Conservation (phyloP, 2,888 invertebrate genomes). For the Sacculina carcini region DNA sequence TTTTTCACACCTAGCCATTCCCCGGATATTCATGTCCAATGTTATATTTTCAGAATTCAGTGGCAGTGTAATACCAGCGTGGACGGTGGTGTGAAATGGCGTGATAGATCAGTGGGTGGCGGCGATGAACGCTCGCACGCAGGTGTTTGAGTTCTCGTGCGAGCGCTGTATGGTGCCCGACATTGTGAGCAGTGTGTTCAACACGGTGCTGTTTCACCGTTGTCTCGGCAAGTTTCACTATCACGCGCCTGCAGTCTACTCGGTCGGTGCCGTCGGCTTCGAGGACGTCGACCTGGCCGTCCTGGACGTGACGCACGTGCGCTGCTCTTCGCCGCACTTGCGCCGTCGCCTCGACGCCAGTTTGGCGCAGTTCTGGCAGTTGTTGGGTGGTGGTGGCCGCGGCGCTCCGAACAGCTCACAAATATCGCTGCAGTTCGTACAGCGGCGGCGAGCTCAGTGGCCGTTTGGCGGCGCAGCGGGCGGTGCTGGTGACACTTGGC, state of each 20-base stretch:
- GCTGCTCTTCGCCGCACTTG: neutral
- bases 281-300: slow-evolving; percentile 94
- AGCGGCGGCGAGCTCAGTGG: slow-evolving; percentile 69
- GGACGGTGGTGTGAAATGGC: no score
- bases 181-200: slow-evolving; percentile 30
- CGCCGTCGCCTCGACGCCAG: neutral
- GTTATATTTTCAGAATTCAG: no score
- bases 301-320: slow-evolving; percentile 70
- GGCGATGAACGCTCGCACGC: slow-evolving; percentile 11
- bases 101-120: no score
- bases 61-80: no score
- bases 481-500: slow-evolving; percentile 69
- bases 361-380: slow-evolving; percentile 1
- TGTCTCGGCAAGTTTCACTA: slow-evolving; percentile 80
- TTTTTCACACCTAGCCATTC: no score
- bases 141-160: slow-evolving; percentile 8
- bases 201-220: slow-evolving; percentile 70
- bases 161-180: neutral
- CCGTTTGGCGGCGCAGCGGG: no score
- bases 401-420: slow-evolving; percentile 32
- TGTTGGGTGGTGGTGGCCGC: neutral
- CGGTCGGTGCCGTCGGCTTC: slow-evolving; percentile 81
- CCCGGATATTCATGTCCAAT: no score
- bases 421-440: slow-evolving; percentile 83
- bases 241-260: slow-evolving; percentile 76